These are phyloP conservation scores for Carcina quercana DNA, from an alignment of 2,888 invertebrate genomes.

Conservation along the genomic window DNA sequence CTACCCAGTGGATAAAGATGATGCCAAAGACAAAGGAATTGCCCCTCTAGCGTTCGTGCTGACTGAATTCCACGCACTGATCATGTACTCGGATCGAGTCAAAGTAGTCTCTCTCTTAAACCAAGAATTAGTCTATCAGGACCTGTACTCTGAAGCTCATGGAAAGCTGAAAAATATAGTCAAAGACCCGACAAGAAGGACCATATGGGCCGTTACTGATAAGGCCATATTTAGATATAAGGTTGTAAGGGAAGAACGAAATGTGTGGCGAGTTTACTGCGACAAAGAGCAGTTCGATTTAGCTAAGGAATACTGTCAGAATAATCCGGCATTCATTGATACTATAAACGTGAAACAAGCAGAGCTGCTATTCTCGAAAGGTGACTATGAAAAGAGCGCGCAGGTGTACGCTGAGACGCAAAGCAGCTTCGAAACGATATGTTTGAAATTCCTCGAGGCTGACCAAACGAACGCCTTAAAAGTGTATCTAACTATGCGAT, in stretches of 20 bases:
- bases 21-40: slow-evolving; percentile 50
- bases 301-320: slow-evolving; percentile 88
- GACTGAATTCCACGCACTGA: slow-evolving; percentile 92
- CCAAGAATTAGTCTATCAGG: slow-evolving; percentile 90
- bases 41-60: slow-evolving; percentile 85
- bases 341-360: slow-evolving; percentile 92
- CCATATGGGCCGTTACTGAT: slow-evolving; percentile 91
- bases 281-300: slow-evolving; percentile 89
- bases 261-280: slow-evolving; percentile 92
- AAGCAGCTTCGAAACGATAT: slow-evolving; percentile 95
- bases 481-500: slow-evolving; percentile 88
- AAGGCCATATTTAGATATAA: slow-evolving; percentile 90
- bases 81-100: slow-evolving; percentile 88
- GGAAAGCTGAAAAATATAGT: slow-evolving; percentile 87
- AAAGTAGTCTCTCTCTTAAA: slow-evolving; percentile 90
- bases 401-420: slow-evolving; percentile 91
- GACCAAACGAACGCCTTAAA: slow-evolving; percentile 90
- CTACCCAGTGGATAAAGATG: slow-evolving; percentile 44
- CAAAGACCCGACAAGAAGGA: slow-evolving; percentile 84
- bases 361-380: slow-evolving; percentile 85
- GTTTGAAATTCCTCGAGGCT: slow-evolving; percentile 90
- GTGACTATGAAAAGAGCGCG: slow-evolving; percentile 88
- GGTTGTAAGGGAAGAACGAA: slow-evolving; percentile 86
- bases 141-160: slow-evolving; percentile 85
- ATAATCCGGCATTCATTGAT: slow-evolving; percentile 87